A percentile compares a stretch with the other conserved stretches of the same genome.
Evolutionary conservation across 2,888 invertebrate genomes (phyloP).

Genomic region (Agonopterix subpropinquella): DNA sequence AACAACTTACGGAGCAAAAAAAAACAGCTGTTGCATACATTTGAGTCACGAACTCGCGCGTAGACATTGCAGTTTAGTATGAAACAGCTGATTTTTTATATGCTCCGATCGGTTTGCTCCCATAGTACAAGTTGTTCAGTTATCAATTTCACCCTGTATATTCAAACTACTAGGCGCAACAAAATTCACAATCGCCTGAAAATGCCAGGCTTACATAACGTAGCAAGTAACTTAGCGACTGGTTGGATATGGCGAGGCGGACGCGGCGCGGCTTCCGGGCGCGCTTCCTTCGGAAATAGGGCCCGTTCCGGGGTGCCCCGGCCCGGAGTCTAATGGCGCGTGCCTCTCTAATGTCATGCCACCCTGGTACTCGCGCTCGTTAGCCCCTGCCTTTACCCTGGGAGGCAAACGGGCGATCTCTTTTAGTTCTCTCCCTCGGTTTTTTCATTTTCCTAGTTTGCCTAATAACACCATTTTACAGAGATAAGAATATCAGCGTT

Average conservation of each 20-base stretch:
- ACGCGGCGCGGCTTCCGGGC: constrained; percentile 60
- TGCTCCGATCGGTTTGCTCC: too few relatives aligned
- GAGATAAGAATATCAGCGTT: too few relatives aligned
- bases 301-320: constrained; percentile 56
- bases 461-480: background rate
- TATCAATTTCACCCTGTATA: too few relatives aligned
- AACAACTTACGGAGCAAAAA: too few relatives aligned
- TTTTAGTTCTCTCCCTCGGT: background rate
- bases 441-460: background rate
- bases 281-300: constrained; percentile 72
- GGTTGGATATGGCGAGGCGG: constrained; percentile 33
- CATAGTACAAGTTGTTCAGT: too few relatives aligned
- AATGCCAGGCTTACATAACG: constrained; percentile 45
- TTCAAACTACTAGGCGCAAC: background rate
- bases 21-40: too few relatives aligned
- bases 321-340: constrained; percentile 38
- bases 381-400: constrained; percentile 31
- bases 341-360: constrained; percentile 62
- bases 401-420: constrained; percentile 1
- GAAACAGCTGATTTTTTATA: too few relatives aligned
- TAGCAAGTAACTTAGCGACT: constrained; percentile 31
- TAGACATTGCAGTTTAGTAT: too few relatives aligned
- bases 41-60: too few relatives aligned
- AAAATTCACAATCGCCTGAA: background rate
- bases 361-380: constrained; percentile 55